Evolutionary conservation across 2,113 vertebrate species (phyloP).

Genomic region (Nerophis ophidion): DNA sequence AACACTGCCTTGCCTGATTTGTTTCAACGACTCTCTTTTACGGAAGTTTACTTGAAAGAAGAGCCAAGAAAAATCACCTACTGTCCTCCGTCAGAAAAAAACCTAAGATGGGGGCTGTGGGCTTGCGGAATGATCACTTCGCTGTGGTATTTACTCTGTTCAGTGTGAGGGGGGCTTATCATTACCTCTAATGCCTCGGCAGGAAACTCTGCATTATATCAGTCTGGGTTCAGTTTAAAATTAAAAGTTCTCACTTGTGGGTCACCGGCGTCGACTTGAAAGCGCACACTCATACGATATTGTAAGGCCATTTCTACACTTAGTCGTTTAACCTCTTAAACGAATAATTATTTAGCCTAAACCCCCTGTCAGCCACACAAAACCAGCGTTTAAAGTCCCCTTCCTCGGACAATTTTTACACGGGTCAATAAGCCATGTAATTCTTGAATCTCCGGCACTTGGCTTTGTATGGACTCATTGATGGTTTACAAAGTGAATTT

Average conservation of each 20-base stretch:
- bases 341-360: too few species aligned
- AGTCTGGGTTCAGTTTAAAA: conserved; percentile 60
- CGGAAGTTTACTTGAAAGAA: conserved; percentile 39
- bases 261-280: conserved; percentile 38
- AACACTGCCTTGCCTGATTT: conserved; percentile 40
- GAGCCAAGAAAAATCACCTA: conserved; percentile 27
- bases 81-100: conserved; percentile 41
- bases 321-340: too few species aligned
- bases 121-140: conserved; percentile 44
- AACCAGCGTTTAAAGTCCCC: too few species aligned
- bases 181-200: conserved; percentile 56
- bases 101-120: conserved; percentile 11
- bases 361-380: too few species aligned
- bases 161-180: conserved; percentile 42
- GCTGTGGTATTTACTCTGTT: conserved; percentile 55
- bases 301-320: conserved; percentile 31
- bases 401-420: too few species aligned
- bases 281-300: conserved; percentile 28
- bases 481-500: too few species aligned
- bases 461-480: too few species aligned
- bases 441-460: too few species aligned
- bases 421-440: too few species aligned
- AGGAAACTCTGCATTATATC: conserved; percentile 52
- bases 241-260: conserved; percentile 55
- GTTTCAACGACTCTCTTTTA: conserved; percentile 36